Evolutionary conservation across 1,140 invertebrate species (phyloP).

Genomic region (Ctenoplectra terminalis): DNA sequence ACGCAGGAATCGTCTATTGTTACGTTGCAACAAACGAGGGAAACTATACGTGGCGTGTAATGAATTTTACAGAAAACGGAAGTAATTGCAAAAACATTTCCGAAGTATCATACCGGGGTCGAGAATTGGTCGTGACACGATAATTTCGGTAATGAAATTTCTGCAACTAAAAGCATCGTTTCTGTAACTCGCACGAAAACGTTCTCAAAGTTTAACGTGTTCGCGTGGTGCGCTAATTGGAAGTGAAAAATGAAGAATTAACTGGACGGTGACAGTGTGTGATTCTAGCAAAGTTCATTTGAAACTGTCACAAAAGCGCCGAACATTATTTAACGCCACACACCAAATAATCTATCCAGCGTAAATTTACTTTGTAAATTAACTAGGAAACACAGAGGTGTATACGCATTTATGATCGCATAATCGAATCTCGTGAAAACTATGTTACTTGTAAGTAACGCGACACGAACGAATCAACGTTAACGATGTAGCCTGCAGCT

Average conservation of each 20-base stretch:
- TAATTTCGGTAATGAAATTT: not conserved
- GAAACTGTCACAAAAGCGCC: not conserved
- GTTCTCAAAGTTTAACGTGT: not conserved
- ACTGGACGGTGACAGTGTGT: not conserved
- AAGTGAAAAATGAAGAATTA: not conserved
- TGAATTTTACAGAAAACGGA: not conserved
- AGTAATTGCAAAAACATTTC: not conserved
- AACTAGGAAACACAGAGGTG: not conserved
- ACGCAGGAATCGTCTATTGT: not conserved
- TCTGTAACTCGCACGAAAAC: not conserved
- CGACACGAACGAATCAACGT: not conserved
- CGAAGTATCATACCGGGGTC: not conserved
- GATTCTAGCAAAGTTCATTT: not conserved
- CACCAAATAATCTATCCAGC: not conserved
- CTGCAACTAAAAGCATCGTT: not conserved
- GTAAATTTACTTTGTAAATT: not conserved
- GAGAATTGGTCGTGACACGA: not conserved
- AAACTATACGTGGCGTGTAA: not conserved
- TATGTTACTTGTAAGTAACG: not conserved
- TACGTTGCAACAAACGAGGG: not conserved
- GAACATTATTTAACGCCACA: not conserved
- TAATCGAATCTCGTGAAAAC: not conserved
- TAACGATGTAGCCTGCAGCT: not conserved
- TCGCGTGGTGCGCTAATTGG: not conserved
- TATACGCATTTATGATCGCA: not conserved